Evolutionary conservation across 2,797 vertebrate genomes (phyloP), one percentile per base, ranked within the genome.

Genomic region (Glyptemys insculpta): DNA sequence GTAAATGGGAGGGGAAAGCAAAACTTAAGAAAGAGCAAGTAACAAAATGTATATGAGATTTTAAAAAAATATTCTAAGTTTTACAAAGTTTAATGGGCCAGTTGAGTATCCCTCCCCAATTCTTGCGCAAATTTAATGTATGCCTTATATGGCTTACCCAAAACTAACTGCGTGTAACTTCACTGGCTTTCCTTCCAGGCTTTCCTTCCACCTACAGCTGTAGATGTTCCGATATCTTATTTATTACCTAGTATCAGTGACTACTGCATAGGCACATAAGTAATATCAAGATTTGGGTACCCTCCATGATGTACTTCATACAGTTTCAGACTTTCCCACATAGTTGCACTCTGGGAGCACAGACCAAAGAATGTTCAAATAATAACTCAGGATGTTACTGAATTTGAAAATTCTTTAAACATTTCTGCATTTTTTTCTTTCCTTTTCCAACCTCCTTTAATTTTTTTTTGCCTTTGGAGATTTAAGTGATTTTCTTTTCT

Each of bases 401-500:
- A 54, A 49, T 88, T 47, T 12, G 3, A 11, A 78, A 91, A 54
- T 27, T 14, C 15, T 4, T 19, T 4, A 8, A 72, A 78, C 1
- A 50, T 19, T 25, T 62, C 79, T 81, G 7, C 59, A 6, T 93
- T 79, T 3, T 15, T 9, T 12, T 3, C 18, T 91, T n/a, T 3
- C 37, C 44, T 53, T 94, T 93, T 79, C 18, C 54, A 86, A 29
- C 16, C 81, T 78, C 47, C 5, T 12, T 86, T 29, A 0, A 0
- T 54, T 54, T 11, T 81, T 91, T 59, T 53, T 18, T 27, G 37
- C 62, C 76, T 44, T 29, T 65, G 3, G 23, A 8, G 81, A 74
- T 84, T 83, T 27, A 47, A 94, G 41, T 79, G 82, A 90, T 85
- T 89, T 81, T 27, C 68, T 85, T 50, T 86, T 86, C 90, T 94